Evolutionary conservation across 2,888 invertebrate genomes (phyloP).

Genomic region (Idaea biselata): DNA sequence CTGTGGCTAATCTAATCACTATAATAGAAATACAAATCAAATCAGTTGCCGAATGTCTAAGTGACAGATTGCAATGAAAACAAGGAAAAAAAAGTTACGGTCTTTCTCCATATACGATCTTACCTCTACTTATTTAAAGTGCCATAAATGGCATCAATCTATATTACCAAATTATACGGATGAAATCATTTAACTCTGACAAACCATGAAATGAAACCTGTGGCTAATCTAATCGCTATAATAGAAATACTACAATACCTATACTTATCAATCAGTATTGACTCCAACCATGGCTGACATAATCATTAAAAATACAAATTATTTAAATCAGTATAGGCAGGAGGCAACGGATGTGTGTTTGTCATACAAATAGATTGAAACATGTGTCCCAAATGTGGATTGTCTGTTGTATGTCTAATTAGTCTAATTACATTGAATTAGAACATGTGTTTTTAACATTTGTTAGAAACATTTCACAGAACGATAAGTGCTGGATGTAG

Average conservation of each 20-base stretch:
- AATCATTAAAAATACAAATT: not conserved
- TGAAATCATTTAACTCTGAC: not conserved
- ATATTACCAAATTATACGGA: not conserved
- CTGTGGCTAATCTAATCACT: not conserved
- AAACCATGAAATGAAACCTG: not conserved
- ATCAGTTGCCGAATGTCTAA: no score
- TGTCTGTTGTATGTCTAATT: not conserved
- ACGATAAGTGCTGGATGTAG: constrained; percentile 18
- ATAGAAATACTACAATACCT: not conserved
- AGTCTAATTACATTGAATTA: not conserved
- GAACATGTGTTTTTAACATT: not conserved
- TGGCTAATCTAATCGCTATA: not conserved
- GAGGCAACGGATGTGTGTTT: not conserved
- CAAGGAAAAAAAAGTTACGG: no score
- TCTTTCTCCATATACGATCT: no score
- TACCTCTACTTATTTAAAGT: no score
- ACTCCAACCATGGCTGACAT: not conserved
- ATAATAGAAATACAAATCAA: not conserved
- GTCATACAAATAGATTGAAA: constrained; percentile 1
- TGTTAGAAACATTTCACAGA: not conserved
- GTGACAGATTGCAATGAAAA: no score
- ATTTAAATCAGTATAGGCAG: not conserved
- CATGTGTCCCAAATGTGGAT: not conserved
- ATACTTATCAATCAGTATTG: not conserved
- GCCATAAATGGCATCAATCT: no score